Base-by-base conservation (phyloP, 2,113 vertebrate species). In the Podocnemis expansa region DNA sequence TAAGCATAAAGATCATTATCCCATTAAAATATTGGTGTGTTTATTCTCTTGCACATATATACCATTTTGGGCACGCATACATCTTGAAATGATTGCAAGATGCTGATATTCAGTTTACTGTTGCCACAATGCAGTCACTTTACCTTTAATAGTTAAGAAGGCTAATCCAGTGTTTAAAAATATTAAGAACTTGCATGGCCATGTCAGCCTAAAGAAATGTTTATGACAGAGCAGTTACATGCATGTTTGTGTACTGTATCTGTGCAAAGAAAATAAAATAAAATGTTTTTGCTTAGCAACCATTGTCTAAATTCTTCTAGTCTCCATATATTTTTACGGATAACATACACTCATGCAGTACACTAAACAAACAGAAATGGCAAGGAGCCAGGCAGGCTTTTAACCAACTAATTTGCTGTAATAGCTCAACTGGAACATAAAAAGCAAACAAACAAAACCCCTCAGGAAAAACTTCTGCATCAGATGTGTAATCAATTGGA, bases 391-490 rank as follows among this genome's bases (percentile, higher is more conserved):
- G 19, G 55, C 73, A 79, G 6, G 2, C 34, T 2, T 81, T 78
- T 73, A 34, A 78, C 16, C 29, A 5, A 10, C 12, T 54, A 80
- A 88, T 1, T 27, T 89, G 10, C 7, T 85, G 52, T 25, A 80
- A 45, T 52, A 85, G 14, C 14, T 78, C 6, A 79, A 88, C 1
- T 78, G 43, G 78, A 87, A 81, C 49, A 89, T 2, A 52, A 85
- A 88, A 73, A 76, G 4, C 2, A 81, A 78, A 75, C 24, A 1
- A 63, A 90, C 21, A 49, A 80, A 88, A 91, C 67, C 0, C 1
- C 10, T 13, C 60, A 16, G 91, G 27, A 24, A 80, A 80, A 95
- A 88, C 80, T 82, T 27, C n/a, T 88, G 3, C 82, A 54, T 93
- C n/a, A 31, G 9, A 75, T 82, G 3, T 56, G 67, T 70, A 73